Evolutionary conservation across 2,113 vertebrate species (phyloP).

Genomic region (Tinamus guttatus): DNA sequence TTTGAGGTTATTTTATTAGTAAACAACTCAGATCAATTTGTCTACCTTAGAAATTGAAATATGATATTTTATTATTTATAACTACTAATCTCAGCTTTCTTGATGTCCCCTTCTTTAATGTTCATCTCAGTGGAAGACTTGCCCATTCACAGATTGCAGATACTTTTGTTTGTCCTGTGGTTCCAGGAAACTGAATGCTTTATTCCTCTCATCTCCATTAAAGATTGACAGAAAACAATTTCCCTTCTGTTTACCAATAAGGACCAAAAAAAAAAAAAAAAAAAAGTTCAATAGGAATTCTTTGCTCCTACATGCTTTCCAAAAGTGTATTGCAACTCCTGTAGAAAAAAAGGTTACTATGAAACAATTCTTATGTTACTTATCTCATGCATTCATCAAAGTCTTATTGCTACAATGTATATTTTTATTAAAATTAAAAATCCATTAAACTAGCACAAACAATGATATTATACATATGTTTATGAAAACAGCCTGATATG

Average conservation of each 20-base stretch:
- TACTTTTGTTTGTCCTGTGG: background rate
- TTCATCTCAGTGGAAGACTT: background rate
- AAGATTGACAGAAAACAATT: background rate
- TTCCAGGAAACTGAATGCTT: background rate
- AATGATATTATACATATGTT: background rate
- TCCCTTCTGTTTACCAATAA: background rate
- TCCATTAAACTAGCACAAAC: background rate
- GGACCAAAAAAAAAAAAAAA: background rate
- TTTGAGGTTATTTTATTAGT: background rate
- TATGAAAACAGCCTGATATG: background rate
- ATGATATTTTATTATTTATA: background rate
- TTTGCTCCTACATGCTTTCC: background rate
- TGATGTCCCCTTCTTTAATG: accelerated
- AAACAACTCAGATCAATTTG: background rate
- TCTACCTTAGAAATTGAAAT: background rate
- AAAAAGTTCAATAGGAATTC: background rate
- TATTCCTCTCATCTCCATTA: background rate
- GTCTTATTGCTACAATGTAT: background rate
- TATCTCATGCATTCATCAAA: too few relatives aligned
- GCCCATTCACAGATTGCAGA: background rate
- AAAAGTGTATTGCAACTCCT: background rate
- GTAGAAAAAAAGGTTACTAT: background rate
- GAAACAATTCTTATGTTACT: background rate
- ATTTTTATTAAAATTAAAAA: background rate
- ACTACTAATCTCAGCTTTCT: background rate